Conservation (phyloP, 64 coral and sea anemone species). For the Pocillopora damicornis region DNA sequence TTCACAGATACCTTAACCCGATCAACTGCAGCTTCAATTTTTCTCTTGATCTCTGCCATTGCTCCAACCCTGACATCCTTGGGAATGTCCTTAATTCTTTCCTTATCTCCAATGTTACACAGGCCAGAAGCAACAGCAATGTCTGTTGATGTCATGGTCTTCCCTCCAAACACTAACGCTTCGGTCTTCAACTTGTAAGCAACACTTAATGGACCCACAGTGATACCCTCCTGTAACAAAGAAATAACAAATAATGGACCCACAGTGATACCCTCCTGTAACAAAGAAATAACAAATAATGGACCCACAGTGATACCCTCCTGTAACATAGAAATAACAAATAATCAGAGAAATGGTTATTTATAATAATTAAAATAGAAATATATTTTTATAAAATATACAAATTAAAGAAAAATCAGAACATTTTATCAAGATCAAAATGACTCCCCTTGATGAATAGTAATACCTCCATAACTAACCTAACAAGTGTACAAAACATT, state of each 20-base stretch:
- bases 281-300: too few species aligned
- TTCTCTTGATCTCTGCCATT: constrained; percentile 48
- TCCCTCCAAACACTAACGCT: constrained; percentile 83
- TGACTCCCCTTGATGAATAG: too few species aligned
- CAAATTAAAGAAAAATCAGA: too few species aligned
- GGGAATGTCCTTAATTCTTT: constrained; percentile 43
- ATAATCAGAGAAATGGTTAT: too few species aligned
- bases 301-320: constrained; percentile 75
- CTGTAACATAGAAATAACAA: neutral
- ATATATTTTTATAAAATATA: too few species aligned
- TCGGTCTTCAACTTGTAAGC: constrained; percentile 66
- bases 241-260: constrained; percentile 47
- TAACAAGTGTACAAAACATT: too few species aligned
- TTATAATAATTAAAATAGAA: too few species aligned
- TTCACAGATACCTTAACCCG: constrained; percentile 77
- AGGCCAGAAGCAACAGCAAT: constrained; percentile 81
- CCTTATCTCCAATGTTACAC: constrained; percentile 66
- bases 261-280: constrained; percentile 46
- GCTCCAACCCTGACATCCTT: constrained; percentile 26
- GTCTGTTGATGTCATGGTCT: constrained; percentile 67
- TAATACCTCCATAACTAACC: too few species aligned
- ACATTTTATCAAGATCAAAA: too few species aligned
- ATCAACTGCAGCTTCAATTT: constrained; percentile 74
- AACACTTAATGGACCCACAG: constrained; percentile 87
- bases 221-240: constrained; percentile 11